Percentiles rank a stretch among this genome's conserved stretches.
Conservation (phyloP, 2,113 vertebrate species). For the Rhegmatorhina hoffmannsi region DNA sequence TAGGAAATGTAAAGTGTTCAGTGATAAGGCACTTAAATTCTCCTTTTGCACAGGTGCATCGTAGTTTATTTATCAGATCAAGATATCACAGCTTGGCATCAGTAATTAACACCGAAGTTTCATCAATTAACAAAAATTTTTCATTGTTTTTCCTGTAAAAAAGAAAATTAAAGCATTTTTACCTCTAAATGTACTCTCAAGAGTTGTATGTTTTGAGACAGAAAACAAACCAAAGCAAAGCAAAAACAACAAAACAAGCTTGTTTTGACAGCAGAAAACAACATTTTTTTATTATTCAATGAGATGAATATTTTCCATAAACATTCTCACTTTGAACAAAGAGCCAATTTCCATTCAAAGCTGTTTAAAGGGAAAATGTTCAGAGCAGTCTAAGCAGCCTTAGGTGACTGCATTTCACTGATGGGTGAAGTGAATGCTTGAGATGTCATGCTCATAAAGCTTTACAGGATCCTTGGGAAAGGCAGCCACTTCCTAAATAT, state of each 20-base stretch:
- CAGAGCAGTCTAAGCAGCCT: slow-evolving; percentile 48
- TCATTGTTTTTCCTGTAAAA: background rate
- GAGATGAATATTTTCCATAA: slow-evolving; percentile 21
- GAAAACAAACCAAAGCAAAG: background rate
- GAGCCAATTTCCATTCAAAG: slow-evolving; percentile 29
- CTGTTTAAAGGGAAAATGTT: slow-evolving; percentile 41
- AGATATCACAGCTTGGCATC: background rate
- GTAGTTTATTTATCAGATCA: background rate
- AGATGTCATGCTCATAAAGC: background rate
- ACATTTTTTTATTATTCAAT: background rate
- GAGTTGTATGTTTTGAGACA: background rate
- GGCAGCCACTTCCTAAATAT: background rate
- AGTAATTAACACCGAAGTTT: accelerated
- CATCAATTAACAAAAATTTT: background rate
- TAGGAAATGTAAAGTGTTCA: background rate
- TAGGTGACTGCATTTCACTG: slow-evolving; percentile 8
- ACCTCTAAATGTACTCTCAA: background rate
- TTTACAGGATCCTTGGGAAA: slow-evolving; percentile 1
- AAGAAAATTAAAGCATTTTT: background rate
- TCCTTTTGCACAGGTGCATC: accelerated
- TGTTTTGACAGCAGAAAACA: slow-evolving; percentile 20
- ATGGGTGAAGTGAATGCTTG: background rate
- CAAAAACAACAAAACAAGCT: background rate
- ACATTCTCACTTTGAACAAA: slow-evolving; percentile 29
- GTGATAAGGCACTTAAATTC: background rate